Conservation (phyloP, 2,888 invertebrate genomes). For the Ectemnius cavifrons region DNA sequence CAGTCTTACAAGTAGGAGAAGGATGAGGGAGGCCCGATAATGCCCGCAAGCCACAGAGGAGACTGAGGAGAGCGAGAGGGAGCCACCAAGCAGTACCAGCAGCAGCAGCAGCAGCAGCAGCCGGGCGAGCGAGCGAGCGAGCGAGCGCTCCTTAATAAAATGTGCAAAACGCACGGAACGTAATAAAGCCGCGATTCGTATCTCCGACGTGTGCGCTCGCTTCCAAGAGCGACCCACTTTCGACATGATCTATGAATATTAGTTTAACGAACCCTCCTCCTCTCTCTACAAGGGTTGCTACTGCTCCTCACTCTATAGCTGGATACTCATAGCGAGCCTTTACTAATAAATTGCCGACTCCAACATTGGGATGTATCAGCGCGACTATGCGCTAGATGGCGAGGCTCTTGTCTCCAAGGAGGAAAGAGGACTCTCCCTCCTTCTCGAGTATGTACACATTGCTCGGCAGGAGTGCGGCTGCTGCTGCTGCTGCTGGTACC, state of each 20-base stretch:
- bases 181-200: conserved; percentile 23
- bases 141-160: conserved; percentile 27
- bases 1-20: neutral
- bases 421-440: neutral
- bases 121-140: neutral
- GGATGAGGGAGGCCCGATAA: too few relatives aligned
- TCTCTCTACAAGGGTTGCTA: neutral
- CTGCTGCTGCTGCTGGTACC: neutral
- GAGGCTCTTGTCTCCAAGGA: neutral
- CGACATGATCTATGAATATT: conserved; percentile 39
- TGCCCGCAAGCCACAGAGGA: too few relatives aligned
- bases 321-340: too few relatives aligned
- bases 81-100: too few relatives aligned
- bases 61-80: too few relatives aligned
- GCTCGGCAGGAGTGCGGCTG: neutral
- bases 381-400: too few relatives aligned
- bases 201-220: conserved; percentile 14
- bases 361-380: too few relatives aligned
- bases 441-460: neutral
- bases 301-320: too few relatives aligned
- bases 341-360: too few relatives aligned
- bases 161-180: conserved; percentile 28
- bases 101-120: too few relatives aligned
- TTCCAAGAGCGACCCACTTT: conserved; percentile 34
- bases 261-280: conserved; percentile 44